Base-by-base conservation (phyloP, 2,797 vertebrate genomes). In the Amphiprion clarkii region DNA sequence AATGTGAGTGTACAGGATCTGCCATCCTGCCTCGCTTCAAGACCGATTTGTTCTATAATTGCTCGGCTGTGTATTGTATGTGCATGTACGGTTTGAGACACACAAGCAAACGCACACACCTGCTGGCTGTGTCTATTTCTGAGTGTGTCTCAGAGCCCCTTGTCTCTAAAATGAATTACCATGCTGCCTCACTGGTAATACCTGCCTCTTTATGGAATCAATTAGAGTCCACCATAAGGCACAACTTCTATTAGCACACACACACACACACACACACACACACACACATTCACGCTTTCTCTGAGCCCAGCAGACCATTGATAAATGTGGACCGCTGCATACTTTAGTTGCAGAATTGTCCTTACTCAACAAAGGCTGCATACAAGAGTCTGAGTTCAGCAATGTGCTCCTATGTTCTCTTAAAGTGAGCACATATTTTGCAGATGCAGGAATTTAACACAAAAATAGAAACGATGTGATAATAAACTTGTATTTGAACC, bases 191-290 rank as follows among this genome's bases (percentile, higher is more conserved):
- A 16, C 16, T 71, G 85, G 79, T 89, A 86, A 84, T 87, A 87
- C 83, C 81, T 87, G 77, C 76, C 85, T 90, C 79, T 88, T 87
- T 82, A 88, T 89, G 65, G 79, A 87, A 84, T 90, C 79, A 85
- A 83, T 88, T 90, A 86, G 78, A 85, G 70, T 78, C 77, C 46
- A 69, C 63, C 76, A 83, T 69, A 71, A 83, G 75, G 76, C 69
- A 9, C 52, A 40, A 76, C 79, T 69, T 81, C 81, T 83, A 78
- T 82, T 82, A 73, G 80, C 71, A 78, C 68, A 64, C 27, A 27
- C 27, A 27, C 27, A 27, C 27, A 27, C 27, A 3, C 70, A 67
- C 13, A 82, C 76, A 78, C 49, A 23, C 49, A 52, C 72, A 79
- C 71, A 65, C 71, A 67, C 10, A 83, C 75, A 78, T 70, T 76